These are phyloP conservation scores for Siphlonurus alternatus DNA, from an alignment of 2,888 invertebrate genomes.

Conservation along the genomic window DNA sequence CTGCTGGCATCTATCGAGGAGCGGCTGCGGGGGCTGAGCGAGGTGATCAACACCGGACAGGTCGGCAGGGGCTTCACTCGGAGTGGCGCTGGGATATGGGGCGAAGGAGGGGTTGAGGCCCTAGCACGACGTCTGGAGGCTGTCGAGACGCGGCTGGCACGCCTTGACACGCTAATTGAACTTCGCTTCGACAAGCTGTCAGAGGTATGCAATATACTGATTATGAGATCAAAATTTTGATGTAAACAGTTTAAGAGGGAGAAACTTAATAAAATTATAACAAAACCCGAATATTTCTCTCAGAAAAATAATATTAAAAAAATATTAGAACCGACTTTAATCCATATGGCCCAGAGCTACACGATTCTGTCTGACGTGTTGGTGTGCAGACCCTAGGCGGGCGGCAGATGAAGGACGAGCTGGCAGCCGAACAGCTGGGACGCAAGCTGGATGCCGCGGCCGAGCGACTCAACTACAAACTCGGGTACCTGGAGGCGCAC, in stretches of 20 bases:
- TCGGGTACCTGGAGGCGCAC: conserved; percentile 25
- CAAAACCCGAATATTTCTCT: too few species aligned
- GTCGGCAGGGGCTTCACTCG: neutral
- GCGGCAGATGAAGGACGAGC: conserved; percentile 27
- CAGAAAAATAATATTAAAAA: neutral
- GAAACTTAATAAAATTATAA: neutral
- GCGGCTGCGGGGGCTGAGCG: conserved; percentile 24
- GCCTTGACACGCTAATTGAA: conserved; percentile 25
- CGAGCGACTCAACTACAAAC: conserved; percentile 26
- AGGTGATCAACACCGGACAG: conserved; percentile 6
- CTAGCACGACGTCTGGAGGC: conserved; percentile 27
- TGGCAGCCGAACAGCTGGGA: conserved; percentile 24
- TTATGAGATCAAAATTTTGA: too few species aligned
- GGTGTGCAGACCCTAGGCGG: conserved; percentile 23
- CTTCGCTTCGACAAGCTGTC: conserved; percentile 21
- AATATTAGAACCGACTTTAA: too few species aligned
- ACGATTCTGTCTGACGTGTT: too few species aligned
- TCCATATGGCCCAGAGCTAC: too few species aligned
- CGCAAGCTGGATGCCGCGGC: conserved; percentile 27
- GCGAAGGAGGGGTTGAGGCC: conserved; percentile 23
- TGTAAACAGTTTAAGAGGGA: neutral
- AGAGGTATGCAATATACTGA: too few species aligned
- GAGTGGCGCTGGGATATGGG: conserved; percentile 19
- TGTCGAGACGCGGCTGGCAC: conserved; percentile 26
- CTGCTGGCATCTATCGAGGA: conserved; percentile 27